These are phyloP conservation scores for Cryptotermes secundus DNA, from an alignment of 1,140 invertebrate genomes.

Conservation along the genomic window DNA sequence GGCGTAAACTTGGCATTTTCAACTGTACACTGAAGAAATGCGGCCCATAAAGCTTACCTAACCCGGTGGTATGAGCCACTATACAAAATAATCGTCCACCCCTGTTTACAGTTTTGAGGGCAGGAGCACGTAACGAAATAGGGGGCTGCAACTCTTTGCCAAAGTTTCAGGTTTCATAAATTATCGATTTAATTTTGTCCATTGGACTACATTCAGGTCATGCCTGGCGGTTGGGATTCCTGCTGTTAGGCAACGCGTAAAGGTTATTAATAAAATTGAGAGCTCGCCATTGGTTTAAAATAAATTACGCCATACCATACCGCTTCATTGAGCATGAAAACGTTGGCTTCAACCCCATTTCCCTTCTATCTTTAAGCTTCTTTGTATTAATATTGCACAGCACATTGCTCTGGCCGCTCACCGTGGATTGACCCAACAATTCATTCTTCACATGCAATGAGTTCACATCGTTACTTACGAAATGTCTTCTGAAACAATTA, in stretches of 20 bases:
- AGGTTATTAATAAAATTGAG: slow-evolving; percentile 11
- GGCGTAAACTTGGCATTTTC: too few relatives aligned
- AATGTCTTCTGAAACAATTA: too few relatives aligned
- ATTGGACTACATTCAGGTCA: not conserved
- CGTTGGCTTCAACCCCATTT: slow-evolving; percentile 13
- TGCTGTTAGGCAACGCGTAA: not conserved
- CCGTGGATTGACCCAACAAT: not conserved
- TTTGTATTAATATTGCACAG: not conserved
- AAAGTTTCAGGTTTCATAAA: not conserved
- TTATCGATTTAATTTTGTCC: not conserved
- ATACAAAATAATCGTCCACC: too few relatives aligned
- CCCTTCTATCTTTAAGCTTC: slow-evolving; percentile 8
- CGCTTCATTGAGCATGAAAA: not conserved
- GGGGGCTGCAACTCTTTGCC: too few relatives aligned
- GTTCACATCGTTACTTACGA: not conserved
- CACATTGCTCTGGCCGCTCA: not conserved
- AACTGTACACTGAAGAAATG: too few relatives aligned
- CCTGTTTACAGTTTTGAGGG: too few relatives aligned
- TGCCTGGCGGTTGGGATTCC: not conserved
- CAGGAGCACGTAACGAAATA: not conserved
- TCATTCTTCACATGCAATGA: not conserved
- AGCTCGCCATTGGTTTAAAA: slow-evolving; percentile 5
- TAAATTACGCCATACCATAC: not conserved
- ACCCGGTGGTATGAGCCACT: too few relatives aligned
- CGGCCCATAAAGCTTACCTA: too few relatives aligned